Evolutionary conservation across 2,888 invertebrate species (phyloP).

Genomic region (Trissolcus brochymenae): DNA sequence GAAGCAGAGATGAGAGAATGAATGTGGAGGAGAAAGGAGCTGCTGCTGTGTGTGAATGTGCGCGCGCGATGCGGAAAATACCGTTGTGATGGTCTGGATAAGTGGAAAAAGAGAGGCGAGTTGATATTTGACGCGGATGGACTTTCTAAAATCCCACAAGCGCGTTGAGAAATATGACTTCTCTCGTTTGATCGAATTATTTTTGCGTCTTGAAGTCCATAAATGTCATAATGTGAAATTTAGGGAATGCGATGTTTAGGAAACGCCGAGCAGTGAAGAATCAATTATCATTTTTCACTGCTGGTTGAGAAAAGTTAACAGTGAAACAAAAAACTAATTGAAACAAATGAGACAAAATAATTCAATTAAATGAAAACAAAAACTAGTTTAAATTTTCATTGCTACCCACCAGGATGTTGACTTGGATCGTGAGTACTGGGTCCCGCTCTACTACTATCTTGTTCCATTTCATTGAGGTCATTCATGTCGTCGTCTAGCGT

Average conservation of each 20-base stretch:
- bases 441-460: slow-evolving; percentile 83
- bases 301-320: no score
- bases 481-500: slow-evolving; percentile 86
- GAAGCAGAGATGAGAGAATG: slow-evolving; percentile 1
- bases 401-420: slow-evolving; percentile 81
- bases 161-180: slow-evolving; percentile 3
- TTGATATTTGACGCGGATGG: slow-evolving; percentile 15
- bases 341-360: slow-evolving; percentile 3
- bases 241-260: no score
- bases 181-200: slow-evolving; percentile 3
- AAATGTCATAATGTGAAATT: slow-evolving; percentile 6
- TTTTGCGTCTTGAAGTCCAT: slow-evolving; percentile 39
- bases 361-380: slow-evolving; percentile 8
- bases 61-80: slow-evolving; percentile 21
- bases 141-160: slow-evolving; percentile 50
- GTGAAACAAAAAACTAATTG: slow-evolving; percentile 16
- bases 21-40: slow-evolving; percentile 22
- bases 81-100: slow-evolving; percentile 8
- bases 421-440: slow-evolving; percentile 79
- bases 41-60: background rate
- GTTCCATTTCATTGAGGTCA: slow-evolving; percentile 84
- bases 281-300: background rate
- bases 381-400: background rate
- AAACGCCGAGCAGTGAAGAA: no score
- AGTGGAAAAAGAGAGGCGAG: slow-evolving; percentile 1